Base-by-base conservation (phyloP, 2,113 vertebrate genomes). In the Solea senegalensis region DNA sequence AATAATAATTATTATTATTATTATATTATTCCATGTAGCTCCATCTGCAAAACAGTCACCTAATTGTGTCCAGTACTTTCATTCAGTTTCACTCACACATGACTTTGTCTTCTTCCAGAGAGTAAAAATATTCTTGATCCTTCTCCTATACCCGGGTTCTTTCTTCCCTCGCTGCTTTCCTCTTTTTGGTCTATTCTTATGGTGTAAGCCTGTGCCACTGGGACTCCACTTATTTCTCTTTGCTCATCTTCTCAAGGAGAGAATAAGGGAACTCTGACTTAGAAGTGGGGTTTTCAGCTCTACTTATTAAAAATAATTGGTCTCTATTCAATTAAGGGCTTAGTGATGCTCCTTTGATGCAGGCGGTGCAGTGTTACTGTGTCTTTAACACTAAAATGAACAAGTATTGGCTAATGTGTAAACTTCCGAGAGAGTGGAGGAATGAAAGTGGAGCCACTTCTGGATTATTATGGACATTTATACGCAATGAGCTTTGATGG, bases 251-350 rank as follows among this genome's bases (percentile, higher is more conserved):
- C 28, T 54, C 50, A 58, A 34, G 43, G 52, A 62, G 40, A 63
- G 59, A 78, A 77, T 62, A 50, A 82, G 72, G 81, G 54, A 90
- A 84, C 72, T 82, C 89, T 81, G 76, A 40, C 65, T 74, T 46
- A 80, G 71, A 90, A 90, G 78, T 88, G 78, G 78, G 75, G 67
- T 60, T 11, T 74, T 83, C 49, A 28, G 67, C 59, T 78, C 75
- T 79, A 60, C 83, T 92, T 88, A 88, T 89, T 92, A 91, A 90
- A 90, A 91, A 87, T 90, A 91, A 92, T 91, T 89, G 81, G 86
- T 74, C 81, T 87, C 82, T 75, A 71, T 87, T 90, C 84, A 91
- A 85, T 91, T 88, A 81, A 82, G 5, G 68, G 70, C 70, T 76
- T 68, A 65, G 54, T 68, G 67, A 78, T 76, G 72, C 57, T 77